These are phyloP conservation scores for Gallinago paraguaiae DNA, from an alignment of 2,113 vertebrate genomes.

Conservation along the genomic window DNA sequence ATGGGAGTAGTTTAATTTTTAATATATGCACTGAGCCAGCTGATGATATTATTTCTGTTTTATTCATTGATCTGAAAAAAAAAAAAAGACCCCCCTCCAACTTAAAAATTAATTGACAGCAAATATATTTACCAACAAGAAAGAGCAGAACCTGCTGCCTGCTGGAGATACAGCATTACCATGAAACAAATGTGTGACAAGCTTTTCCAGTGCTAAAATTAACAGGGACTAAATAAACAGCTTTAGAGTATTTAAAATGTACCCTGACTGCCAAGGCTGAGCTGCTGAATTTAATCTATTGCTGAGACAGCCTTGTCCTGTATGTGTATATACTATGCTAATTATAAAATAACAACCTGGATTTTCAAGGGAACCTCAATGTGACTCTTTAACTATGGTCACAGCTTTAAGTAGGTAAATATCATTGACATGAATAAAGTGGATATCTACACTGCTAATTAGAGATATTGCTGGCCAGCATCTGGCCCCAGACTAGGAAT, in stretches of 20 bases:
- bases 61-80: background rate
- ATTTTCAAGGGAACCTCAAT: conserved; percentile 39
- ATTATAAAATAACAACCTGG: conserved; percentile 40
- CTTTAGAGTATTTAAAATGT: background rate
- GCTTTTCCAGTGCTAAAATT: background rate
- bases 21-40: background rate
- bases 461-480: background rate
- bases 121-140: background rate
- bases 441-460: background rate
- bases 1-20: background rate
- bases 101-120: background rate
- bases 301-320: background rate
- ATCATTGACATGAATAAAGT: background rate
- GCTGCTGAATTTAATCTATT: conserved; percentile 15
- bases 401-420: conserved; percentile 6
- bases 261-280: background rate
- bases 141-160: background rate
- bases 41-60: background rate
- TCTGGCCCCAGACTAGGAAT: background rate
- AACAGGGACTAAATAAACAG: conserved; percentile 8
- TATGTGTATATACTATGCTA: conserved; percentile 24
- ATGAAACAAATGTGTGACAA: background rate
- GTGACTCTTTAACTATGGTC: background rate
- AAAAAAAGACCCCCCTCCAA: background rate
- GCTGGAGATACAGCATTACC: background rate